phyloP scores from a whole-genome alignment of 1,140 invertebrate species.

The Pseudobourletiella spinata region DNA sequence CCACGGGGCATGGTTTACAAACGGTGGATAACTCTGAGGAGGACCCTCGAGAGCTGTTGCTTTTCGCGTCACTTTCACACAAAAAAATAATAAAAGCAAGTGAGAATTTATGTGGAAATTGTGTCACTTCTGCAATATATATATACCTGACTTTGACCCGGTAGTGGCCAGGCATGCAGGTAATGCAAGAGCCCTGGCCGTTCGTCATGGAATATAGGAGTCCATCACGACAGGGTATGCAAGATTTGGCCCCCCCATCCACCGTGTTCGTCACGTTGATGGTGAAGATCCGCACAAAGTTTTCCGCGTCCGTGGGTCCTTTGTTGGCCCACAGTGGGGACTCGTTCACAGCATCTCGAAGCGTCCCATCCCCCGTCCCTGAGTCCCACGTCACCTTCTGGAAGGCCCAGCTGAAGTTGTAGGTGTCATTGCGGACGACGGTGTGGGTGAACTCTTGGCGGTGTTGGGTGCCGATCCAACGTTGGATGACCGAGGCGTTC shows the following conservation, averaged over 20 bases:
- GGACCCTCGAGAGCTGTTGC: no score
- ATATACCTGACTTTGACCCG: no score
- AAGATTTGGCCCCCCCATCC: conserved; percentile 46
- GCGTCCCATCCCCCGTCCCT: conserved; percentile 6
- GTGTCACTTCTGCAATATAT: no score
- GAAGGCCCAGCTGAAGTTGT: conserved; percentile 51
- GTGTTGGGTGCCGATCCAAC: conserved; percentile 43
- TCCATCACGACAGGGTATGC: conserved; percentile 47
- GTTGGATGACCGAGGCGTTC: conserved; percentile 42
- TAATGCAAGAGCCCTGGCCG: conserved; percentile 13
- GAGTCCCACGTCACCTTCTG: conserved; percentile 43
- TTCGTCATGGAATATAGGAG: not conserved
- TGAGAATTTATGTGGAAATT: no score
- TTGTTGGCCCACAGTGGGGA: not conserved
- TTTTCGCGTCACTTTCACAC: no score
- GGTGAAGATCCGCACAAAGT: conserved; percentile 47
- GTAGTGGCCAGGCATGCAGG: conserved; percentile 24
- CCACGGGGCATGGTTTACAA: conserved; percentile 44
- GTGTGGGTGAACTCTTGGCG: conserved; percentile 41
- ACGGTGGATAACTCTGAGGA: no score
- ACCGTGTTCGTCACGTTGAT: conserved; percentile 53
- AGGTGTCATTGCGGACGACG: conserved; percentile 44
- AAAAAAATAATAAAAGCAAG: no score
- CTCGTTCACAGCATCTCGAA: conserved; percentile 10
- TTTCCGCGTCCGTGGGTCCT: conserved; percentile 33